A percentile compares a stretch with the other conserved stretches of the same genome.
These are phyloP conservation scores for Drosophila cracens DNA, from an alignment of 2,888 invertebrate species.

Conservation along the genomic window DNA sequence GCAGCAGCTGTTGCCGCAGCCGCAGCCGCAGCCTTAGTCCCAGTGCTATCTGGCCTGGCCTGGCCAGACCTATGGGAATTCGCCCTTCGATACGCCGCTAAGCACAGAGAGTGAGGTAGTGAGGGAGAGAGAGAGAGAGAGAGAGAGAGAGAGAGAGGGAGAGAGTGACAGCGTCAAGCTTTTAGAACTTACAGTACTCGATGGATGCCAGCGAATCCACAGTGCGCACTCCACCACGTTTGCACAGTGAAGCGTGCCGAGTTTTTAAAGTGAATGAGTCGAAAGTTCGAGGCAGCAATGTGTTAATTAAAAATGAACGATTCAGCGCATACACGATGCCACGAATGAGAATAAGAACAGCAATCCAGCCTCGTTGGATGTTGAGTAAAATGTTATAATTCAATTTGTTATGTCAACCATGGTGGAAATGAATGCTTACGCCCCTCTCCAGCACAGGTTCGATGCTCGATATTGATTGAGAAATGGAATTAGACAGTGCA, in stretches of 20 bases:
- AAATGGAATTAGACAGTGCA: constrained; percentile 52
- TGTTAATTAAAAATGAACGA: constrained; percentile 79
- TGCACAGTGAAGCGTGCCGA: constrained; percentile 63
- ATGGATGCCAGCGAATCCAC: constrained; percentile 17
- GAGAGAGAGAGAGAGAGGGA: constrained; percentile 6
- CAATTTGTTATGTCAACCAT: constrained; percentile 62
- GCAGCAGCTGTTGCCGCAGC: constrained; percentile 51
- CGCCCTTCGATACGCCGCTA: constrained; percentile 59
- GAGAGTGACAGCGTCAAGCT: constrained; percentile 17
- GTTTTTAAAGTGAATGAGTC: constrained; percentile 52
- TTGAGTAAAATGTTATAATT: constrained; percentile 61
- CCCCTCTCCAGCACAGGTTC: constrained; percentile 3
- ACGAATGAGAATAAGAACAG: constrained; percentile 21
- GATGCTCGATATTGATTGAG: constrained; percentile 31
- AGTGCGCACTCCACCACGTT: constrained; percentile 37
- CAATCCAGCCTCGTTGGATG: background rate
- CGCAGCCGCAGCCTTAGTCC: background rate
- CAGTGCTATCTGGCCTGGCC: constrained; percentile 39
- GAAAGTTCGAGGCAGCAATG: constrained; percentile 65
- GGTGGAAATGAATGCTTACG: constrained; percentile 8
- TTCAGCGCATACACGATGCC: constrained; percentile 55
- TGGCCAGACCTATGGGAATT: constrained; percentile 42
- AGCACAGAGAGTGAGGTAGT: constrained; percentile 21
- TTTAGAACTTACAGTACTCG: constrained; percentile 6
- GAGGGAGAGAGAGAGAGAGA: background rate